A percentile compares a stretch with the other conserved stretches of the same genome.
phyloP scores from a whole-genome alignment of 1,140 invertebrate species.

The Phthorimaea operculella region DNA sequence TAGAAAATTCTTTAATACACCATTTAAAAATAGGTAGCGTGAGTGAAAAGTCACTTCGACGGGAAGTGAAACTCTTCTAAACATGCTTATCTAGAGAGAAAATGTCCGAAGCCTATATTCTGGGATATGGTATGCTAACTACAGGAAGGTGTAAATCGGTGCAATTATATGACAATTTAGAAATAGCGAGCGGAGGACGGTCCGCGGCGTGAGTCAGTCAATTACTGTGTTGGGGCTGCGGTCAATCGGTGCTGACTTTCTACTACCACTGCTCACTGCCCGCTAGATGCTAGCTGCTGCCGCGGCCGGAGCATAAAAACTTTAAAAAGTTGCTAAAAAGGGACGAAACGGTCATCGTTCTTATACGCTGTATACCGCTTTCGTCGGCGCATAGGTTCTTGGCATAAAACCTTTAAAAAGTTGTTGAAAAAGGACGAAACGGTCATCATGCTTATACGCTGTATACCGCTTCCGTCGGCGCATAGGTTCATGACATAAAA shows the following conservation, averaged over 20 bases:
- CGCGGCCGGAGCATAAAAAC: conserved; percentile 8
- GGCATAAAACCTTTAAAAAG: too few species aligned
- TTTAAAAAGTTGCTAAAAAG: too few species aligned
- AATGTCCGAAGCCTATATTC: conserved; percentile 19
- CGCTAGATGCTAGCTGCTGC: conserved; percentile 21
- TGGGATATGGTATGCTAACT: conserved; percentile 14
- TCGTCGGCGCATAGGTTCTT: too few species aligned
- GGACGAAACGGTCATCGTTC: too few species aligned
- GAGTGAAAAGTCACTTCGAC: conserved; percentile 3
- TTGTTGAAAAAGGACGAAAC: too few species aligned
- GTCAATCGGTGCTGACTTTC: conserved; percentile 31
- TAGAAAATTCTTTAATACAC: too few species aligned
- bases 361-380: too few species aligned
- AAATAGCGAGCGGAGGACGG: conserved; percentile 24
- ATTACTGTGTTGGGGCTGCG: conserved; percentile 15
- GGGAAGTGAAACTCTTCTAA: conserved; percentile 15
- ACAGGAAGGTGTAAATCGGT: conserved; percentile 22
- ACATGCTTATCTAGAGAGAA: conserved; percentile 12
- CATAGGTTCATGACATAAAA: too few species aligned
- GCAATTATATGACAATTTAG: conserved; percentile 40
- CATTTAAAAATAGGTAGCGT: neutral
- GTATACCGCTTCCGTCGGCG: too few species aligned
- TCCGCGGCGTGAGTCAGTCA: conserved; percentile 34
- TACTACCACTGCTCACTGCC: conserved; percentile 19
- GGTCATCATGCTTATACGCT: too few species aligned